Base-by-base conservation (phyloP, 2,113 vertebrate species). In the Cyphomyrus plagiostoma region DNA sequence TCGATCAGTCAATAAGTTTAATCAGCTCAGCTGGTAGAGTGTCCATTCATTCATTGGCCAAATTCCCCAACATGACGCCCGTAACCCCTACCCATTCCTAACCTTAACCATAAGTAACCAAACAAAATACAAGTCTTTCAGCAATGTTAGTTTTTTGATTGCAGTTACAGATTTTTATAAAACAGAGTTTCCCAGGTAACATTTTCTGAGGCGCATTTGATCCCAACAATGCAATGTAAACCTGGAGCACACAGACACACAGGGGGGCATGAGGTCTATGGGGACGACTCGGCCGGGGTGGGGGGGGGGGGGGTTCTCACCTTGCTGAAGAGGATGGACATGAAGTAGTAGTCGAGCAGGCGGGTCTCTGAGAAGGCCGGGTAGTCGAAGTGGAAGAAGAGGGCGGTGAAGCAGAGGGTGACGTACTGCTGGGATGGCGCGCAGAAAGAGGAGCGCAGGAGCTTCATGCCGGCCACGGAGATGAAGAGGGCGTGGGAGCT, bases 261-360 rank as follows among this genome's bases (percentile, higher is more conserved):
- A 52, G 15, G 50, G 50, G 17, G 15, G 58, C 58, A 26, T 2
- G 23, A 23, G 23, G 21, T n/a, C 21, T 23, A 4, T 6, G 4
- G 56, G 56, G 56, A n/a, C 21, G 21, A 58, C 4, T 58, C 5
- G 53, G 53, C 56, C 11, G 35, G 35, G 35, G 35, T 35, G 13
- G 53, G 19, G 19, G 17, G 56, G 6, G 21, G 26, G 30, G 11
- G 45, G 6, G 1, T 9, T 9, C 94, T 74, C 52, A 97, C 97
- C 97, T 98, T 98, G 96, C 97, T 98, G 94, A 97, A 98, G 92
- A 98, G 95, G 91, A 98, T 96, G 46, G 97, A 97, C 97, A 98
- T 97, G 94, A 97, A 95, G 93, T 97, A 98, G 94, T 97, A 98
- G 95, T 98, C 97, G 0, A 97, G 95, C 45, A 98, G 94, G 92